Evolutionary conservation across 2,888 invertebrate species (phyloP), one percentile per base, ranked within the genome.

Genomic region (Tricholauxania praeusta): DNA sequence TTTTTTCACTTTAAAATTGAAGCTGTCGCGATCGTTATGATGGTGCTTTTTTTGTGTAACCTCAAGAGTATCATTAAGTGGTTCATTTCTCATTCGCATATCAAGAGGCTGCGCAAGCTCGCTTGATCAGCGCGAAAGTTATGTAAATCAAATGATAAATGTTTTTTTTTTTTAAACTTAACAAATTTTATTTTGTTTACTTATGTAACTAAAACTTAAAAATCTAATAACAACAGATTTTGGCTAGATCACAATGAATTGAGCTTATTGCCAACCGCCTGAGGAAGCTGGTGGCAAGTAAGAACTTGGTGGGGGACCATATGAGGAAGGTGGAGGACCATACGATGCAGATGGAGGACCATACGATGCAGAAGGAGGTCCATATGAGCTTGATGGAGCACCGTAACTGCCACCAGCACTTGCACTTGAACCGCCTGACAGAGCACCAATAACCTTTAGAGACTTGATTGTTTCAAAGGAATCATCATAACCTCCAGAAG

Each of bases 211-310:
- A 74, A 39, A 39, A 71, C 74, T 73, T 77, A 75, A 55, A 74
- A 59, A 77, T 72, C 74, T 75, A 77, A 72, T 73, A 77, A 75
- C 76, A 74, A 74, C 71, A 74, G 70, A 66, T 75, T 74, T 76
- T 73, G 73, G 64, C 39, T 53, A 53, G 60, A 67, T 73, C 66
- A 74, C 67, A 66, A 71, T 10, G 47, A 49, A 19, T 28, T 22
- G 22, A 12, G 14, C 55, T 68, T 72, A 72, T 66, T 75, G 57
- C 71, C 59, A 71, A 15, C 73, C 69, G 53, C 72, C 63, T 10
- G 71, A 75, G 19, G 71, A 55, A 32, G 47, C 52, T 28, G 71
- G 51, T 48, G 65, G 71, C 22, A 71, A 63, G n/a, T 71, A 71
- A n/a, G 52, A 17, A 60, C 57, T 51, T 15, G 71, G 57, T 12